Evolutionary conservation across 1,140 invertebrate genomes (phyloP).

Genomic region (Hypothenemus hampei): DNA sequence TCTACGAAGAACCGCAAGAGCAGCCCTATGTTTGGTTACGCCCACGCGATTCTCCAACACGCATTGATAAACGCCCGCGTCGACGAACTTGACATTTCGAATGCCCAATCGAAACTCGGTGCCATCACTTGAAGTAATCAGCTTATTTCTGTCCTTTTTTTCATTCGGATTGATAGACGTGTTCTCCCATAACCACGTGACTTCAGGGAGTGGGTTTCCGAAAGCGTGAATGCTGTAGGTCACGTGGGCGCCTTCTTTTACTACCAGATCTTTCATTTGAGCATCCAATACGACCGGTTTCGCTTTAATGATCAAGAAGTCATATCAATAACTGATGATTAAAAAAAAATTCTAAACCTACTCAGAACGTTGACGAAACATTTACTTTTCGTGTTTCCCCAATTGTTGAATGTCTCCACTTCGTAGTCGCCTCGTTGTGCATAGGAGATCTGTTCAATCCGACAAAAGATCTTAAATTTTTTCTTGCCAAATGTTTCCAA

Average conservation of each 20-base stretch:
- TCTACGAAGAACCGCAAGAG: slow-evolving; percentile 11
- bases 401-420: slow-evolving; percentile 10
- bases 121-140: slow-evolving; percentile 16
- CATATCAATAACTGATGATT: background rate
- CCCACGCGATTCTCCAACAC: slow-evolving; percentile 18
- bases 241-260: slow-evolving; percentile 17
- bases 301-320: slow-evolving; percentile 8
- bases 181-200: slow-evolving; percentile 18
- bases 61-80: slow-evolving; percentile 23
- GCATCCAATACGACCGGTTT: slow-evolving; percentile 22
- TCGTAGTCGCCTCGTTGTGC: slow-evolving; percentile 21
- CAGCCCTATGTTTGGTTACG: slow-evolving; percentile 5
- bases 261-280: slow-evolving; percentile 11
- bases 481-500: slow-evolving; percentile 18
- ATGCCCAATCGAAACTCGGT: slow-evolving; percentile 22
- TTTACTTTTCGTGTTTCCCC: slow-evolving; percentile 9
- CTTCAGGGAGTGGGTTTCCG: slow-evolving; percentile 14
- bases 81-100: slow-evolving; percentile 13
- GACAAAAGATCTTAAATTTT: slow-evolving; percentile 18
- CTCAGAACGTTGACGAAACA: slow-evolving; percentile 19
- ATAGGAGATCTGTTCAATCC: slow-evolving; percentile 11
- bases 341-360: slow-evolving; percentile 12
- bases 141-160: slow-evolving; percentile 18
- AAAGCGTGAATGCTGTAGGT: slow-evolving; percentile 16
- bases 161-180: slow-evolving; percentile 3